Evolutionary conservation across 2,113 vertebrate genomes (phyloP), one percentile per base, ranked within the genome.

Genomic region (Pipra filicauda): DNA sequence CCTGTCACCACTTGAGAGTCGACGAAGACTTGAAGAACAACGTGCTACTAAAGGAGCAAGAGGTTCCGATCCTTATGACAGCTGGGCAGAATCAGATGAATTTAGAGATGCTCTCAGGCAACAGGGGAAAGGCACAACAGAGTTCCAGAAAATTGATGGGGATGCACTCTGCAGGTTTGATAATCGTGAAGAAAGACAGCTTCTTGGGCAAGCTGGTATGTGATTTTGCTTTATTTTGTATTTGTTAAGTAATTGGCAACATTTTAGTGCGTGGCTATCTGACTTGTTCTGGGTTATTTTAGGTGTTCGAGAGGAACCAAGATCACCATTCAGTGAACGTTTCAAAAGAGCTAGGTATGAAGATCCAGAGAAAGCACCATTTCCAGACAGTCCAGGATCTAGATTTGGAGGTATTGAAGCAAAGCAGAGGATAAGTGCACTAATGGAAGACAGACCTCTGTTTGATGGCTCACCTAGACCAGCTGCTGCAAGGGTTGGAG

Each of bases 301-400:
- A 99, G 98, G 98, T 96, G 98, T 98, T 69, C 97, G 98, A 96
- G 98, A 98, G 49, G 98, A 98, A n/a, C 97, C 97, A 65, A 97
- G 98, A 59, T 98, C 97, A 21, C 97, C 98, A 16, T 98, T 98
- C 89, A 97, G 92, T 94, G 98, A 99, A 58, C 97, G 97, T 91
- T 97, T 97, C 89, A 98, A 98, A 84, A 98, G 98, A 93, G n/a
- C 97, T 85, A 94, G 98, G 28, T 98, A 98, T 9, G 98, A 98
- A 37, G 98, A 98, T 43, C 91, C 98, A 9, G 98, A 99, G 54
- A 98, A 98, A 90, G 95, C 97, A 67, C 97, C 97, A 0, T 98
- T 98, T 96, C 85, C 97, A 6, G 98, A 98, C 55, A 96, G 94
- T 58, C 91, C 98, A 52, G 97, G 97, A 39, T 97, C 98, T 72